A percentile compares a stretch with the other conserved stretches of the same genome.
Conservation (phyloP, 2,113 vertebrate species). For the Erinaceus europaeus region DNA sequence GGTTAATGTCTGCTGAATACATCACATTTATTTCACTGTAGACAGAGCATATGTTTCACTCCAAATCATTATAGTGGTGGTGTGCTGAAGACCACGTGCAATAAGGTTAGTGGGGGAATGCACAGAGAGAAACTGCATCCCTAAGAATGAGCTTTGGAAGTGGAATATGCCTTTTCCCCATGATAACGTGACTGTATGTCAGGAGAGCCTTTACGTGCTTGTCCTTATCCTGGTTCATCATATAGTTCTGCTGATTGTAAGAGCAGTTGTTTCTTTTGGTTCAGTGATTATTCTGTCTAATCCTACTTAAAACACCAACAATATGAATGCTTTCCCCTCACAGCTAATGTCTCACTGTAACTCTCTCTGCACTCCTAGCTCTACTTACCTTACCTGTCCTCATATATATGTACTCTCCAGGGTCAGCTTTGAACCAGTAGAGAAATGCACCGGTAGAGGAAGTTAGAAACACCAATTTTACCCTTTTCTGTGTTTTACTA, state of each 20-base stretch:
- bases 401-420: neutral
- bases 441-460: too few species aligned
- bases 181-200: neutral
- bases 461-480: neutral
- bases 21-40: neutral
- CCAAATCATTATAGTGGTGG: neutral
- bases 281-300: neutral
- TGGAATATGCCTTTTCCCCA: neutral
- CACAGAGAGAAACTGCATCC: neutral
- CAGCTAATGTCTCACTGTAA: neutral
- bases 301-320: neutral
- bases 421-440: neutral
- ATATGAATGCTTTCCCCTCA: neutral
- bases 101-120: neutral
- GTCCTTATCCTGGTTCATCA: neutral
- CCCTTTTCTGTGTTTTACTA: neutral
- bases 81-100: neutral
- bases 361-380: neutral
- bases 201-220: neutral
- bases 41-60: neutral
- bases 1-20: neutral
- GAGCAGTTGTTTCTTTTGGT: neutral
- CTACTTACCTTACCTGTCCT: neutral
- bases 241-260: neutral
- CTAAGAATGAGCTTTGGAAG: neutral